phyloP scores from a whole-genome alignment of 2,888 invertebrate species.

The Dasypogon diadema region DNA sequence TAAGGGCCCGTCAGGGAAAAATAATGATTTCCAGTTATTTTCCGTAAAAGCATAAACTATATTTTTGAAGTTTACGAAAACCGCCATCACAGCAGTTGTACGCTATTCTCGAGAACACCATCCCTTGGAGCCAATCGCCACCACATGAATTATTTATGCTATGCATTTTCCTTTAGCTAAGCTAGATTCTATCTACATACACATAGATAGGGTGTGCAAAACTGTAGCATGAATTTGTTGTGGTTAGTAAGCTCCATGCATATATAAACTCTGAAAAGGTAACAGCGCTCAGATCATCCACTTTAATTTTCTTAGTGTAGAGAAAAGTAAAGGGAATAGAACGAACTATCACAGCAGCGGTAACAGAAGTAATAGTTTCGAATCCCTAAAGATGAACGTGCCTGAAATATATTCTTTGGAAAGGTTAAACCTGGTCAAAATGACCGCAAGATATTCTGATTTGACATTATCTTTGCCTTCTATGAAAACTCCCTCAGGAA shows the following conservation, averaged over 20 bases:
- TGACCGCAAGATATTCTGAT: not conserved
- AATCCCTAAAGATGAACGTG: not conserved
- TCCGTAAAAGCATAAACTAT: not conserved
- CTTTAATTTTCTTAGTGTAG: too few species aligned
- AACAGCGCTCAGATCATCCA: slow-evolving; percentile 11
- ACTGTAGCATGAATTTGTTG: slow-evolving; percentile 20
- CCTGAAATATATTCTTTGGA: not conserved
- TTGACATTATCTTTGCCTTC: slow-evolving; percentile 2
- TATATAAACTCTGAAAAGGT: not conserved
- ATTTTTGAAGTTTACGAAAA: not conserved
- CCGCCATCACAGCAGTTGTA: not conserved
- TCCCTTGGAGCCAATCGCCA: not conserved
- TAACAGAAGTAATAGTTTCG: not conserved
- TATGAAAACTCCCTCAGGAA: not conserved
- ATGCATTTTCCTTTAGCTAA: slow-evolving; percentile 14
- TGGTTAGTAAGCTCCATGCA: not conserved
- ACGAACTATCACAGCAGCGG: not conserved
- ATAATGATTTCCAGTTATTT: not conserved
- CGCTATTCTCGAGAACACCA: not conserved
- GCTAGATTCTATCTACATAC: slow-evolving; percentile 1
- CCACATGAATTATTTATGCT: slow-evolving; percentile 26
- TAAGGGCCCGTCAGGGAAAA: not conserved
- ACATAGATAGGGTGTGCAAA: slow-evolving; percentile 16
- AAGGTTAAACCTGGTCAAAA: not conserved
- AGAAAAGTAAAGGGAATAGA: too few species aligned